Base-by-base conservation (phyloP, 1,140 invertebrate species). In the Galleria mellonella region DNA sequence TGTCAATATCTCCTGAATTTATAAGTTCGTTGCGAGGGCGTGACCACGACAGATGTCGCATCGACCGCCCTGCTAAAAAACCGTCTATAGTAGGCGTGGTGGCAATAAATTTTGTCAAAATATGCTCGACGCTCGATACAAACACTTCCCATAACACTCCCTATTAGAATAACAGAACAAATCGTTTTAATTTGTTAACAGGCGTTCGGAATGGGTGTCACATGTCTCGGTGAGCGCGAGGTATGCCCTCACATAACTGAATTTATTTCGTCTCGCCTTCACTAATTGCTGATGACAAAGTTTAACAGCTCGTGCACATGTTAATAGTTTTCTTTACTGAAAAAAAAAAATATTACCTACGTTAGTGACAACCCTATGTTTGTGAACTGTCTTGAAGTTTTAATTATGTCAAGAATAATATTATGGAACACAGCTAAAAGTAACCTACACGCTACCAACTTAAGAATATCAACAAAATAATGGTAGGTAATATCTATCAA, bases 31-130 rank as follows among this genome's bases (percentile, higher is more conserved):
- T 37, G 32, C 10, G 53, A 48, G 69, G 76, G 81, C 77, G 81
- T 81, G 74, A 73, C 66, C 42, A 37, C 45, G 74, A 74, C 81
- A 84, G 81, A 84, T 84, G 81, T 75, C 67, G 65, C 73, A 72
- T 76, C 70, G 64, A 63, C 70, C 72, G 62, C 6, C 58, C 55
- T 36, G 37, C 33, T 32, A 83, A 81, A 83, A 72, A 58, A 52
- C 55, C 56, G 56, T 40, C 49, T 12, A 49, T 58, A 23, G 69
- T 54, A 79, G 85, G 85, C 85, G 85, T 85, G 85, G 78, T 73
- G 46, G 70, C 59, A 81, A 87, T 87, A 87, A 87, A 87, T 87
- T 84, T 83, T 77, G 73, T 83, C 77, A 85, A 84, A 86, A 83
- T 86, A 85, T 75, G 71, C 74, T 72, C 63, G 74, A 75, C 71